phyloP scores from a whole-genome alignment of 1,140 invertebrate genomes.

The Leptestheria dahalacensis region DNA sequence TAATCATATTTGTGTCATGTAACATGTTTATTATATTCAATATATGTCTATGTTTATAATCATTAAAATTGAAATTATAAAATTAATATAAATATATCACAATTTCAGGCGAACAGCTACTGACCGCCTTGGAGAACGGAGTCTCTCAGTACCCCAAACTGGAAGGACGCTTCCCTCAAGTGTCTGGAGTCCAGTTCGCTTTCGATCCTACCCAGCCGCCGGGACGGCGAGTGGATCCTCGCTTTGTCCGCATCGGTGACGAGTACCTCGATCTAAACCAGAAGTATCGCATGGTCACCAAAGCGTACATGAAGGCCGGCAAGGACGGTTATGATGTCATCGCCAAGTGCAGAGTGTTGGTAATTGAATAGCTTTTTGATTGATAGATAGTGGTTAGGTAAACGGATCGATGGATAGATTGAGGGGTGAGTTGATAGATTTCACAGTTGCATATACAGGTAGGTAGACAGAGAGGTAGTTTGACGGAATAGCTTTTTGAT shows the following conservation, averaged over 20 bases:
- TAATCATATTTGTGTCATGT: too few species aligned
- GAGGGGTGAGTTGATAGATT: too few species aligned
- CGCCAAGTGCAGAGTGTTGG: slow-evolving; percentile 49
- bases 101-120: slow-evolving; percentile 43
- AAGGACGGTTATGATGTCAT: slow-evolving; percentile 75
- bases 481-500: too few species aligned
- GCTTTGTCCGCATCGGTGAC: slow-evolving; percentile 63
- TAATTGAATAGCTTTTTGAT: slow-evolving; percentile 29
- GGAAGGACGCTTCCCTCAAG: slow-evolving; percentile 67
- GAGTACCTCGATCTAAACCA: slow-evolving; percentile 58
- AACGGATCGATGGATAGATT: too few species aligned
- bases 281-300: slow-evolving; percentile 60
- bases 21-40: too few species aligned
- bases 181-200: slow-evolving; percentile 63
- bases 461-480: too few species aligned
- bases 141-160: slow-evolving; percentile 59
- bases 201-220: slow-evolving; percentile 60
- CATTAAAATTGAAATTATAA: neutral
- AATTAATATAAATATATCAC: neutral
- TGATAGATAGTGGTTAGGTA: too few species aligned
- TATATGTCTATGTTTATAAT: slow-evolving; percentile 8
- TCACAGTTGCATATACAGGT: too few species aligned
- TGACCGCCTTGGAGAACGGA: slow-evolving; percentile 63
- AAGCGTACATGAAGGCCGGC: slow-evolving; percentile 54
- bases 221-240: slow-evolving; percentile 43